A percentile compares a stretch with the other conserved stretches of the same genome.
Evolutionary conservation across 2,888 invertebrate genomes (phyloP).

Genomic region (Melanostoma scalare): DNA sequence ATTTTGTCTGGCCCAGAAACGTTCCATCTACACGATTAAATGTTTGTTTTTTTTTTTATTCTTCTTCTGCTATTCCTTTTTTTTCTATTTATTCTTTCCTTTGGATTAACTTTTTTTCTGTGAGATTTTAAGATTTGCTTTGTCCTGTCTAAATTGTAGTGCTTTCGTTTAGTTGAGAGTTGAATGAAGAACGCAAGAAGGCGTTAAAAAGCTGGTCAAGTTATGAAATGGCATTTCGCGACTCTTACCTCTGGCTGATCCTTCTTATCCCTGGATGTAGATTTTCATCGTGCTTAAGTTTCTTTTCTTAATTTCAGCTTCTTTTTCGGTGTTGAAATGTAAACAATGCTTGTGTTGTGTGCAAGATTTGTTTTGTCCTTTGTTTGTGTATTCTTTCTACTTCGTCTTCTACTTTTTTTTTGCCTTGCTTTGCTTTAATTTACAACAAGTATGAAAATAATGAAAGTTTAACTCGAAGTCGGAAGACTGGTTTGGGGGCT

Average conservation of each 20-base stretch:
- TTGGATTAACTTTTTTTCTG: constrained; percentile 58
- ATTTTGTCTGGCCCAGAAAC: constrained; percentile 73
- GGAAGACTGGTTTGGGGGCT: constrained; percentile 20
- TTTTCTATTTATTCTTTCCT: constrained; percentile 29
- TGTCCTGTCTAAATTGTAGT: constrained; percentile 72
- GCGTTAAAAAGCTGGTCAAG: constrained; percentile 73
- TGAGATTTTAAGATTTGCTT: constrained; percentile 51
- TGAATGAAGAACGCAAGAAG: constrained; percentile 43
- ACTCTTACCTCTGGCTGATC: constrained; percentile 56
- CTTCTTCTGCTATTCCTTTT: constrained; percentile 14
- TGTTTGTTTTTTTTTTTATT: constrained; percentile 27
- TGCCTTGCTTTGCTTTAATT: constrained; percentile 54
- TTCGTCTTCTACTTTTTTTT: constrained; percentile 1
- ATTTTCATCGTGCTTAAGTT: constrained; percentile 44
- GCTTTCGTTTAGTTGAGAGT: constrained; percentile 63
- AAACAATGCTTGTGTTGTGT: constrained; percentile 57
- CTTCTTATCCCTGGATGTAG: constrained; percentile 34
- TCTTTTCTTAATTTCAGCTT: constrained; percentile 36
- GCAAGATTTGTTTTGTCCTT: constrained; percentile 49
- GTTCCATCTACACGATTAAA: constrained; percentile 73
- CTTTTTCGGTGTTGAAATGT: constrained; percentile 58
- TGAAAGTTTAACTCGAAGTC: constrained; percentile 57
- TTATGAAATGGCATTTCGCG: constrained; percentile 70
- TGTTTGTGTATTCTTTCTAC: constrained; percentile 11
- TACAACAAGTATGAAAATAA: constrained; percentile 52